Evolutionary conservation across 2,113 vertebrate species (phyloP).

Genomic region (Neotoma lepida): DNA sequence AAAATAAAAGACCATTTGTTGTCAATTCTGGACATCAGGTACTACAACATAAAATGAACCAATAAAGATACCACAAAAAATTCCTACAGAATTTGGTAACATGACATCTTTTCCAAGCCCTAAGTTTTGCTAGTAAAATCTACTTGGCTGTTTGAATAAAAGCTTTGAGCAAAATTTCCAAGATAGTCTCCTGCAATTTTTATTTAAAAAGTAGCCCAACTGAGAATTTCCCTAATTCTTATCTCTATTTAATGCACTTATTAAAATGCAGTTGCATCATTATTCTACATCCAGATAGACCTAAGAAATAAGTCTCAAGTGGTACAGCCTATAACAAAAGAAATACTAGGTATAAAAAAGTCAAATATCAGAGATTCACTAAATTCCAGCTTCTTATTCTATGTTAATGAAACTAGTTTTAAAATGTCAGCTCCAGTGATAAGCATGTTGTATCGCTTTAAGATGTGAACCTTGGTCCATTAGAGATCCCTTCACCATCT

Average conservation of each 20-base stretch:
- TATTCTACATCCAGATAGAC: neutral
- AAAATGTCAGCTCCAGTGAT: neutral
- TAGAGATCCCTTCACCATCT: neutral
- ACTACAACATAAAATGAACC: neutral
- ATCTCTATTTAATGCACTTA: neutral
- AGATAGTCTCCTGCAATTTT: neutral
- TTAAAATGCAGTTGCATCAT: conserved; percentile 11
- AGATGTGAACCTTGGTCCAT: neutral
- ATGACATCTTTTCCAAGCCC: neutral
- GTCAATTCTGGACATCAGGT: neutral
- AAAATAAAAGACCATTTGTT: neutral
- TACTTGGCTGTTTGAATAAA: neutral
- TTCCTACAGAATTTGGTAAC: neutral
- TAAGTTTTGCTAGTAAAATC: conserved; percentile 20
- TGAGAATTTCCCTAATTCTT: neutral
- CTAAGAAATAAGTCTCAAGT: neutral
- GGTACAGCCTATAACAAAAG: neutral
- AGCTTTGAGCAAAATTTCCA: neutral
- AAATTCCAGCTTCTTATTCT: neutral
- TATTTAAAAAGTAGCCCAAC: neutral
- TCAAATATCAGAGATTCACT: neutral
- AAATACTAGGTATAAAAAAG: neutral
- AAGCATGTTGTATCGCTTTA: neutral
- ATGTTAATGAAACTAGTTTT: neutral
- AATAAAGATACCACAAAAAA: neutral